Conservation (phyloP, 2,113 vertebrate species). For the Etheostoma cragini region DNA sequence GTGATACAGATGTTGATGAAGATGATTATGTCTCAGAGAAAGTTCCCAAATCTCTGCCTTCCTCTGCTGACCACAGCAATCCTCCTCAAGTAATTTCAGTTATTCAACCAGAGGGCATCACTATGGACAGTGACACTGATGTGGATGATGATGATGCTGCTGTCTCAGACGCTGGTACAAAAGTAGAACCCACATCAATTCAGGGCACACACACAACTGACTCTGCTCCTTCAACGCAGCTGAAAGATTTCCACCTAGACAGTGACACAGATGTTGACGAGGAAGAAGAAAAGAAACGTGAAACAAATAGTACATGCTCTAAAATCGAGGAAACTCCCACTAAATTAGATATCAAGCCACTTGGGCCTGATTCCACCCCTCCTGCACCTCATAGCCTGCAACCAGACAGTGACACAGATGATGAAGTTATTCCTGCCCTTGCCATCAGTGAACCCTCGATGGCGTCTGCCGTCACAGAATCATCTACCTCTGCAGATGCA, state of each 20-base stretch:
- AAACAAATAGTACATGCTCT: not conserved
- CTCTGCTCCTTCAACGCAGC: constrained; percentile 15
- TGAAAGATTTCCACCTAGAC: constrained; percentile 63
- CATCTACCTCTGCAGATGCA: not conserved
- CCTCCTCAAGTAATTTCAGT: constrained; percentile 2
- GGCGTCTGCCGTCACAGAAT: not conserved
- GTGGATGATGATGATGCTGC: constrained; percentile 62
- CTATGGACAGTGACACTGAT: constrained; percentile 73
- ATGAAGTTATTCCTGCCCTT: constrained; percentile 39
- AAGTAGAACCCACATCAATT: constrained; percentile 17
- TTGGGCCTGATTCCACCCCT: not conserved
- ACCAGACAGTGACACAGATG: constrained; percentile 60
- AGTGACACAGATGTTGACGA: constrained; percentile 83
- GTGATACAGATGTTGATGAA: constrained; percentile 77
- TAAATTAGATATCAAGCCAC: constrained; percentile 12
- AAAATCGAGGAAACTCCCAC: constrained; percentile 17
- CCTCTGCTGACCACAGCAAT: constrained; percentile 12
- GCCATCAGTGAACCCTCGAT: not conserved
- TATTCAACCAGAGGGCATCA: constrained; percentile 43
- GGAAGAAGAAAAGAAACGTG: constrained; percentile 24
- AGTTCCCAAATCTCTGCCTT: constrained; percentile 10
- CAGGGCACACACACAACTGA: constrained; percentile 32
- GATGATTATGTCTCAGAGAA: constrained; percentile 24
- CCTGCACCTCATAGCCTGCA: constrained; percentile 40
- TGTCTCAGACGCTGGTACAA: constrained; percentile 24